Base-by-base conservation (phyloP, 2,113 vertebrate species). In the Callorhinus ursinus region DNA sequence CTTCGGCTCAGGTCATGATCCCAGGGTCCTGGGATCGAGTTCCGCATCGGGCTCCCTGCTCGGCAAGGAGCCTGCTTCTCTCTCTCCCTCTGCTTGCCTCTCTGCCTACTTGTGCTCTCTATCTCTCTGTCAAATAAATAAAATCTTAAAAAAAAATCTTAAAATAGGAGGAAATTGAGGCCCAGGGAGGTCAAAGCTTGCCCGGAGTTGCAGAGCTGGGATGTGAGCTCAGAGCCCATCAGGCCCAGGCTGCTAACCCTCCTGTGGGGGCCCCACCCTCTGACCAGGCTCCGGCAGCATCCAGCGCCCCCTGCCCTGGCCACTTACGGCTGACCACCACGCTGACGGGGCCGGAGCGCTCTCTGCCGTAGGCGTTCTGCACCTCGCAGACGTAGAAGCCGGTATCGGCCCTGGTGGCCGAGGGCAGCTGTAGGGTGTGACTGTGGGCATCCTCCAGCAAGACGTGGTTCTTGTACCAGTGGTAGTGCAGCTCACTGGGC, bases 381-480 rank as follows among this genome's bases (percentile, higher is more conserved):
- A 98, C 98, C 61, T 97, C 97, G 65, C 99, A 99, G 69, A 90
- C 88, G 81, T 99, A 99, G 67, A 97, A 98, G 36, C 99, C 98
- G 0, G 98, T 53, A 0, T 99, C 97, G 0, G 53, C 9, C 33
- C 88, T n/a, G 0, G 97, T 16, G 1, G n/a, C 46, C 0, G 1
- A 53, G 0, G 5, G 97, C 49, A 99, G 97, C 65, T 63, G 16
- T 8, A 99, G 93, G 26, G 61, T 72, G 18, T 24, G 95, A 0
- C 80, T 24, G 0, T 92, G 39, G 55, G 97, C 95, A 0, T 97
- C 98, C 95, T 93, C 57, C 7, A 99, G 87, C 96, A 96, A 98
- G 1, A 51, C 21, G 0, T 97, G 26, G 96, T 99, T 99, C 98
- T 97, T 98, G 97, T 96, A 99, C 99, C 99, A 99, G 36, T 92